Percentiles rank a stretch among this genome's conserved stretches.
phyloP scores from a whole-genome alignment of 2,113 vertebrate species.

The Condylura cristata region DNA sequence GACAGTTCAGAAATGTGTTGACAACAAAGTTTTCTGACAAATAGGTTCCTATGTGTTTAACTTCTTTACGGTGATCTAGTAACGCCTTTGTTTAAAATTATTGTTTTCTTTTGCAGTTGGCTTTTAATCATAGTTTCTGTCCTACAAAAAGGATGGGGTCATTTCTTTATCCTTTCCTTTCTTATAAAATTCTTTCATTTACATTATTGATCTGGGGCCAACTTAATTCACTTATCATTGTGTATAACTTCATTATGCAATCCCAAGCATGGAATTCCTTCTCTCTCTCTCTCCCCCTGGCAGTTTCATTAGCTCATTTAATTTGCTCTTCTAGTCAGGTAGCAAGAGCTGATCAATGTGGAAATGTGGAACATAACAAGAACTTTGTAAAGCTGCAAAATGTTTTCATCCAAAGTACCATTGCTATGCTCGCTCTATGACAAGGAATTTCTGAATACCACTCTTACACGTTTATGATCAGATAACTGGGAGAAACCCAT shows the following conservation, averaged over 20 bases:
- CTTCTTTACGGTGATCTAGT: background rate
- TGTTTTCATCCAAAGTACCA: rapidly evolving
- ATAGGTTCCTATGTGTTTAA: background rate
- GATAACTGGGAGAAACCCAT: background rate
- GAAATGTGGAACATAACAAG: background rate
- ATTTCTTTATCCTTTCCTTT: background rate
- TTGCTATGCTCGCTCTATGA: background rate
- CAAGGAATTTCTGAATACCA: background rate
- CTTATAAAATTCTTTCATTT: background rate
- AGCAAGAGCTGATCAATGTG: background rate
- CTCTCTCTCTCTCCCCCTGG: background rate
- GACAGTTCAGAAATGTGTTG: background rate
- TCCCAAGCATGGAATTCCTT: background rate
- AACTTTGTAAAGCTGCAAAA: slow-evolving; percentile 9
- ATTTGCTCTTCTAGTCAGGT: background rate
- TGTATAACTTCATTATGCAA: slow-evolving; percentile 49
- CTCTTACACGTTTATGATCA: background rate
- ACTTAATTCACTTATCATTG: slow-evolving; percentile 49
- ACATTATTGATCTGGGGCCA: slow-evolving; percentile 48
- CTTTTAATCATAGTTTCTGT: background rate
- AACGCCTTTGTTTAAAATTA: background rate
- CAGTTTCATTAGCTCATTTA: slow-evolving; percentile 22
- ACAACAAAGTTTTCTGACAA: background rate
- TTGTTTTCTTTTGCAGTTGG: background rate
- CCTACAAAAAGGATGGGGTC: background rate